A percentile compares a stretch with the other conserved stretches of the same genome.
These are phyloP conservation scores for Octomys mimax DNA, from an alignment of 2,797 vertebrate genomes.

Conservation along the genomic window DNA sequence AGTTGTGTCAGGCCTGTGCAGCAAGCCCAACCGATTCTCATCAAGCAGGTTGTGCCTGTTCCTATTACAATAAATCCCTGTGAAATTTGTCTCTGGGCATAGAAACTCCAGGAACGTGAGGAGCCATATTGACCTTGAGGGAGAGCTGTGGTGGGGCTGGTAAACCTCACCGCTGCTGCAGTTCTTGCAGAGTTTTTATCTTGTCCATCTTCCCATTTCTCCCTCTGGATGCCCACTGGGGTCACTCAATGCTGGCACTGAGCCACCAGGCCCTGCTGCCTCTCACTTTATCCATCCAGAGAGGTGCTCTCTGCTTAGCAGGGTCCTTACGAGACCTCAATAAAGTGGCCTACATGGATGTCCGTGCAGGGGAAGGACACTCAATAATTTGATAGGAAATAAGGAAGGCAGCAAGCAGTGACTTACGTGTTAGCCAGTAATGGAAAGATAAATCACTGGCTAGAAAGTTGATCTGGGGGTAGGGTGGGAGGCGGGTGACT, in stretches of 20 bases:
- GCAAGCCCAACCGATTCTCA: constrained; percentile 51
- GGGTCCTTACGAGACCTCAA: neutral
- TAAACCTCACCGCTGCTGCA: neutral
- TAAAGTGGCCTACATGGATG: constrained; percentile 34
- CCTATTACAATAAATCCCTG: neutral
- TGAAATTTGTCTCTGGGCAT: constrained; percentile 4
- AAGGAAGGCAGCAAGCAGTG: constrained; percentile 39
- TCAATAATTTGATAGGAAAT: constrained; percentile 58
- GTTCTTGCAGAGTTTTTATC: neutral
- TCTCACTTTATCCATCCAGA: neutral
- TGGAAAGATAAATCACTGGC: constrained; percentile 65
- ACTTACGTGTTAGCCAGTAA: constrained; percentile 1
- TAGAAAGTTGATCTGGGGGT: constrained; percentile 62
- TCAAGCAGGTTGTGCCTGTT: constrained; percentile 40
- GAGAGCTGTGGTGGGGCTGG: neutral
- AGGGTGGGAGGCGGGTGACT: constrained; percentile 69
- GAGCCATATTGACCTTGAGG: neutral
- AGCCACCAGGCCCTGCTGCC: neutral
- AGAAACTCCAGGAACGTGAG: neutral
- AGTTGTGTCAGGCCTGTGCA: constrained; percentile 18
- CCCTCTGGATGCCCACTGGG: neutral
- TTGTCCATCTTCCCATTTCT: neutral
- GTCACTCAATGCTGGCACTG: neutral
- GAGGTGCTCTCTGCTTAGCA: neutral
- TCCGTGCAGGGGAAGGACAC: neutral